Conservation (phyloP, 1,140 invertebrate genomes). For the Lamellibrachia luymesi region DNA sequence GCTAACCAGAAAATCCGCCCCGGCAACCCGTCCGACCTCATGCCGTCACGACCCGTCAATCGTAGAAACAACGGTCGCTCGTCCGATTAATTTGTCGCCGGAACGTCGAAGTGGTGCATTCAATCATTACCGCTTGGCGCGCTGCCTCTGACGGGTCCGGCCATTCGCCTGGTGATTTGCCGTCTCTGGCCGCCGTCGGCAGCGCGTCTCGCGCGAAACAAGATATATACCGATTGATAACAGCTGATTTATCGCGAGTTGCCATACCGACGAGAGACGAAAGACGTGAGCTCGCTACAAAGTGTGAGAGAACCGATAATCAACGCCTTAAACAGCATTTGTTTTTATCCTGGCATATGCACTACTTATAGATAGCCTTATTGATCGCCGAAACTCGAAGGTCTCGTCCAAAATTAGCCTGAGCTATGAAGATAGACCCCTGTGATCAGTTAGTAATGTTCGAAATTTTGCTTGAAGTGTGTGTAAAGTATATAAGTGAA, state of each 20-base stretch:
- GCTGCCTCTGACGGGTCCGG: background rate
- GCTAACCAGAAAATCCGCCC: background rate
- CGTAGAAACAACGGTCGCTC: background rate
- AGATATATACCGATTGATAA: background rate
- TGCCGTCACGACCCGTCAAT: background rate
- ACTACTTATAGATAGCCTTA: background rate
- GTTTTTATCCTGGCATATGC: background rate
- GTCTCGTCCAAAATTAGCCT: background rate
- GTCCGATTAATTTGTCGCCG: slow-evolving; percentile 3
- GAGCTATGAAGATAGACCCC: background rate
- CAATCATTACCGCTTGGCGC: background rate
- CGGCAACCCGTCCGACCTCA: background rate
- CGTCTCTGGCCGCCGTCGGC: background rate
- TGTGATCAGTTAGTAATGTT: too few species aligned
- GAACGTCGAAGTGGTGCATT: background rate
- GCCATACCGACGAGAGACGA: background rate
- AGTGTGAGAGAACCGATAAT: background rate
- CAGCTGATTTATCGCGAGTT: background rate
- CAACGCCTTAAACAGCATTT: background rate
- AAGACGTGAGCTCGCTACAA: background rate
- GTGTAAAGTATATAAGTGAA: too few species aligned
- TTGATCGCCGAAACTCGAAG: background rate
- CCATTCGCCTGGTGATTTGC: background rate
- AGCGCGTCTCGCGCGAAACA: background rate
- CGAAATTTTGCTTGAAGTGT: too few species aligned